Percentiles rank a stretch among this genome's conserved stretches.
These are phyloP conservation scores for Corythoichthys haematopterus DNA, from an alignment of 2,113 vertebrate species.

Conservation along the genomic window DNA sequence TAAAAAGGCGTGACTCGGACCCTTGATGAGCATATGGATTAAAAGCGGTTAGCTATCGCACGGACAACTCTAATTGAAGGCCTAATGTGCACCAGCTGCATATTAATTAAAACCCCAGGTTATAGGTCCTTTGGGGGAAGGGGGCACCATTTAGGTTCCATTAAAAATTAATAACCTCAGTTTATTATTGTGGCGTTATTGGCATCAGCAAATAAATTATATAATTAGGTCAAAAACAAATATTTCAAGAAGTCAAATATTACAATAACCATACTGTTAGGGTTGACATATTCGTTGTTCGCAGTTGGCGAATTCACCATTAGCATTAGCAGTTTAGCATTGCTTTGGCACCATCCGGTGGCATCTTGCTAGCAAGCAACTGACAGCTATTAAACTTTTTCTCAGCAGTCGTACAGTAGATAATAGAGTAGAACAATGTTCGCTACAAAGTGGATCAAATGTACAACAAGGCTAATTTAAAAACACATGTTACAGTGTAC, in stretches of 20 bases:
- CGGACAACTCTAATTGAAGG: constrained; percentile 72
- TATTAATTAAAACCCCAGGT: constrained; percentile 79
- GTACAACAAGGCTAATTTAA: no score
- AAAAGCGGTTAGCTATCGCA: constrained; percentile 68
- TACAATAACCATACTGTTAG: not conserved
- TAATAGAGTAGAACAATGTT: no score
- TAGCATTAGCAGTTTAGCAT: not conserved
- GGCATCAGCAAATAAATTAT: constrained; percentile 66
- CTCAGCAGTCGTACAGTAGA: no score
- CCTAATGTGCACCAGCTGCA: constrained; percentile 70
- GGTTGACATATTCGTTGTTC: not conserved
- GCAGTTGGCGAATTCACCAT: not conserved
- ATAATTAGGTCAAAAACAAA: constrained; percentile 38
- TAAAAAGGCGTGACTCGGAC: constrained; percentile 69
- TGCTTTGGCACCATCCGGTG: not conserved
- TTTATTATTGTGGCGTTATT: constrained; percentile 73
- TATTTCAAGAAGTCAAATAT: not conserved
- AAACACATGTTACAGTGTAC: no score
- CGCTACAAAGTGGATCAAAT: no score
- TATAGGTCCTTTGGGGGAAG: constrained; percentile 67
- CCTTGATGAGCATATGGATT: constrained; percentile 75
- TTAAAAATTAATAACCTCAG: constrained; percentile 77
- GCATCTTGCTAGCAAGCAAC: not conserved
- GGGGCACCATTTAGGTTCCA: constrained; percentile 70
- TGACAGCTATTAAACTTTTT: no score